phyloP scores from a whole-genome alignment of 2,113 vertebrate genomes.

The Azemiops feae region DNA sequence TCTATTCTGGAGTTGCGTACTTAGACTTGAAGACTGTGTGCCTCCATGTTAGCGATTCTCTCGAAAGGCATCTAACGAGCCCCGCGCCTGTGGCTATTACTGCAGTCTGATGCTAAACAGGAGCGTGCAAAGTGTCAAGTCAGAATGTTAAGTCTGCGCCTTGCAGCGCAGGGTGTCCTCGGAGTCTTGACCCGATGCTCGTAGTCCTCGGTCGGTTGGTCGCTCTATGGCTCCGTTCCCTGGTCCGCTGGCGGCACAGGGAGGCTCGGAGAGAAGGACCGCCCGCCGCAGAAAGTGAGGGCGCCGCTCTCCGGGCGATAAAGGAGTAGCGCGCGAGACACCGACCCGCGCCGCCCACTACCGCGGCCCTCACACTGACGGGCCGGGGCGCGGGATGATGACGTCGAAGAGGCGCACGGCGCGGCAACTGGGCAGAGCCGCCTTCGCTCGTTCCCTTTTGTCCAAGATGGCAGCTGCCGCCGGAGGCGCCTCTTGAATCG shows the following conservation, averaged over 20 bases:
- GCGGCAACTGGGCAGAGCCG: constrained; percentile 50
- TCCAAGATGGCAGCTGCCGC: constrained; percentile 92
- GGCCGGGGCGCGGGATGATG: constrained; percentile 38
- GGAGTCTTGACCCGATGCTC: not conserved
- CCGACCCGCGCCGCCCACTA: not conserved
- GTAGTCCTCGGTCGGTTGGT: not conserved
- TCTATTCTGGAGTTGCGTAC: not conserved
- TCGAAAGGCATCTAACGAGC: too few relatives aligned
- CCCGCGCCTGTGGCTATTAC: not conserved
- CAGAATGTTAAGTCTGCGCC: not conserved
- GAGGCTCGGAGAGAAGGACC: not conserved
- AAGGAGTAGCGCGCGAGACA: not conserved
- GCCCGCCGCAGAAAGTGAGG: not conserved
- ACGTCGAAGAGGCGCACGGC: constrained; percentile 30
- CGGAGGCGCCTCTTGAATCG: constrained; percentile 70
- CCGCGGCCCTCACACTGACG: not conserved
- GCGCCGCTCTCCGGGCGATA: not conserved
- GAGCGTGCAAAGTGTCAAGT: too few relatives aligned
- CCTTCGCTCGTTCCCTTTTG: constrained; percentile 82
- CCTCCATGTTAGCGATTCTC: not conserved
- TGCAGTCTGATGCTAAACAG: not conserved
- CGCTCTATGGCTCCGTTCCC: constrained; percentile 54
- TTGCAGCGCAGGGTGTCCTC: not conserved
- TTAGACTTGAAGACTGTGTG: not conserved
- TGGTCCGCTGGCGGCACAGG: constrained; percentile 38